Evolutionary conservation across 2,888 invertebrate genomes (phyloP).

Genomic region (Tetramorium bicarinatum): DNA sequence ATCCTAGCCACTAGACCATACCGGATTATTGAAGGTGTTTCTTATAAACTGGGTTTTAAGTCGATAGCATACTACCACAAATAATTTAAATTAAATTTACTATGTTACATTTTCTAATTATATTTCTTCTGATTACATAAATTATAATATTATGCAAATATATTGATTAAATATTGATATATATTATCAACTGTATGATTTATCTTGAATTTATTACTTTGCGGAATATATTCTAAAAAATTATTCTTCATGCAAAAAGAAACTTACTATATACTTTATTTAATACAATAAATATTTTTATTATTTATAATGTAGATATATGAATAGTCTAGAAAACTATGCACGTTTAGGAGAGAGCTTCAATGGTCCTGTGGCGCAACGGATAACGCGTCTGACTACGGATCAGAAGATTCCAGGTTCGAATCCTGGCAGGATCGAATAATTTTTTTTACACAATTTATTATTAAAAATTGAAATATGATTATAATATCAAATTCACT

Average conservation of each 20-base stretch:
- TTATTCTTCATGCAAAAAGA: background rate
- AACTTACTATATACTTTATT: background rate
- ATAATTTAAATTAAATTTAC: background rate
- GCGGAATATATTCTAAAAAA: background rate
- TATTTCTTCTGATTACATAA: background rate
- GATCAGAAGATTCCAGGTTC: slow-evolving; percentile 79
- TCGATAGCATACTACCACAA: too few species aligned
- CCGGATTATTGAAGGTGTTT: slow-evolving; percentile 82
- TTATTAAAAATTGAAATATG: background rate
- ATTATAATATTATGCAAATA: background rate
- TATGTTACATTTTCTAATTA: background rate
- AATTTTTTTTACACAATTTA: slow-evolving; percentile 4
- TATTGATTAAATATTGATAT: background rate
- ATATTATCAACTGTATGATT: background rate
- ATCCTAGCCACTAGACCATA: slow-evolving; percentile 90
- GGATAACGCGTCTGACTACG: slow-evolving; percentile 79
- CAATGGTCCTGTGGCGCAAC: slow-evolving; percentile 72
- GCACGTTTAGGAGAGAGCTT: background rate
- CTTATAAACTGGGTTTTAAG: background rate
- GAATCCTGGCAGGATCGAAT: slow-evolving; percentile 70
- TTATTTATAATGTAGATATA: background rate
- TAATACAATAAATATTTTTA: background rate
- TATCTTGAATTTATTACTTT: background rate
- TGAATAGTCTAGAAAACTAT: background rate
- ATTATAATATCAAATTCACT: background rate